Percentiles rank a stretch among this genome's conserved stretches.
These are phyloP conservation scores for Drosophila ustulata DNA, from an alignment of 2,888 invertebrate species.

Conservation along the genomic window DNA sequence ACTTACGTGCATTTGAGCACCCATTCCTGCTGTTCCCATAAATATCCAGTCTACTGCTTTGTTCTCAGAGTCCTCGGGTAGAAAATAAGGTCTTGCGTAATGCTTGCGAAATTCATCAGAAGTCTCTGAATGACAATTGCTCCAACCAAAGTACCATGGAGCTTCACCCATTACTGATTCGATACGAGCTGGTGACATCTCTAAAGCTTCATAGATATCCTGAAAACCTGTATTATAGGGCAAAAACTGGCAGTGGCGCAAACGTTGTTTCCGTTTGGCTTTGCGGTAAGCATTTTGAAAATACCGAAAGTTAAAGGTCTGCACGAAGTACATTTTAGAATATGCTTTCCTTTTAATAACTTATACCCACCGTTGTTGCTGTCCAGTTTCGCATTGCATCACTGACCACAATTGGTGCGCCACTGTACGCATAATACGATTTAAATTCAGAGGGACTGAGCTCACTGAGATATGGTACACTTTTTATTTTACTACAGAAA, in stretches of 20 bases:
- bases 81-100: conserved; percentile 94
- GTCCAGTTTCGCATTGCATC: conserved; percentile 94
- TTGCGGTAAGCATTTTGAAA: conserved; percentile 91
- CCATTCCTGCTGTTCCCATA: conserved; percentile 97
- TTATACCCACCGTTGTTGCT: conserved; percentile 87
- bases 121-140: conserved; percentile 95
- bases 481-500: conserved; percentile 89
- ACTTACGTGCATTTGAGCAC: conserved; percentile 96
- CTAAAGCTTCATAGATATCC: conserved; percentile 92
- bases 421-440: conserved; percentile 90
- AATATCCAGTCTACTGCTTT: conserved; percentile 98
- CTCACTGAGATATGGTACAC: conserved; percentile 88
- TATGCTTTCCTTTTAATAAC: too few species aligned
- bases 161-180: conserved; percentile 83
- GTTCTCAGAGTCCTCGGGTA: conserved; percentile 94
- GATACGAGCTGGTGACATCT: conserved; percentile 91
- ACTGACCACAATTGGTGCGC: conserved; percentile 92
- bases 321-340: not conserved
- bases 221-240: conserved; percentile 95
- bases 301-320: conserved; percentile 92
- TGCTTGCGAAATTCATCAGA: conserved; percentile 91
- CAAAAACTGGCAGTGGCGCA: conserved; percentile 94
- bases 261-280: conserved; percentile 86
- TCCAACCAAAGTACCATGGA: conserved; percentile 92
- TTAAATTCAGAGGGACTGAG: conserved; percentile 90